Base-by-base conservation (phyloP, 1,140 invertebrate genomes). In the Lepidurus arcticus region DNA sequence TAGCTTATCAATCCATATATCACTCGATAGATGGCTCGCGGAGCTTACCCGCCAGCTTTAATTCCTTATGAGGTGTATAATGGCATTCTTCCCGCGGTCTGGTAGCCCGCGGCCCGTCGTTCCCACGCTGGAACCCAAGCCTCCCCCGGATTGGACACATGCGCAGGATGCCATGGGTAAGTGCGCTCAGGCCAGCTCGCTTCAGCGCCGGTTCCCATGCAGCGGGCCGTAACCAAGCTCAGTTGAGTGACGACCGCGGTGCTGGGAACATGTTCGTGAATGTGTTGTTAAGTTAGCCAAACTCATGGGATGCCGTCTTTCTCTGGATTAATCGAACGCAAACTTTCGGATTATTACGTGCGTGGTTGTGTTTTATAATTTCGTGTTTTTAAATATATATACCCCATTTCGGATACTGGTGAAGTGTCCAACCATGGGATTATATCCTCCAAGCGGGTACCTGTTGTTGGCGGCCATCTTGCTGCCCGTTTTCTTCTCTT, bases 381-480 rank as follows among this genome's bases (percentile, higher is more conserved):
- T 21, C 16, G 21, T 21, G 16, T 65, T 7, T 9, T 65, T 1
- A 65, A 21, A 65, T 21, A 13, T n/a, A 13, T 65, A 21, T 16
- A n/a, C 53, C 16, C 53, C 53, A 65, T 7, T 21, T 21, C 10
- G 53, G 16, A n/a, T 65, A 65, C 53, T 21, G 5, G 53, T 21
- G 53, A 0, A 65, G 53, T 65, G 53, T 65, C 13, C 53, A 16
- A 65, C 8, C 8, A 65, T 65, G 53, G 53, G 53, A 65, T 65
- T 65, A 9, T 65, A 65, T 65, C n/a, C 21, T 65, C 53, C 53
- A 65, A 65, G 53, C 53, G 53, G 53, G 21, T 65, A 65, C 53
- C 53, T 65, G 53, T 65, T 65, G 53, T 65, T 65, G 53, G 53
- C 53, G 53, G 53, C 53, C 53, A 65, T 65, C 53, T 65, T 65